Percentiles rank a stretch among this genome's conserved stretches.
These are phyloP conservation scores for Sporophila hypoxantha DNA, from an alignment of 2,113 vertebrate species.

Conservation along the genomic window DNA sequence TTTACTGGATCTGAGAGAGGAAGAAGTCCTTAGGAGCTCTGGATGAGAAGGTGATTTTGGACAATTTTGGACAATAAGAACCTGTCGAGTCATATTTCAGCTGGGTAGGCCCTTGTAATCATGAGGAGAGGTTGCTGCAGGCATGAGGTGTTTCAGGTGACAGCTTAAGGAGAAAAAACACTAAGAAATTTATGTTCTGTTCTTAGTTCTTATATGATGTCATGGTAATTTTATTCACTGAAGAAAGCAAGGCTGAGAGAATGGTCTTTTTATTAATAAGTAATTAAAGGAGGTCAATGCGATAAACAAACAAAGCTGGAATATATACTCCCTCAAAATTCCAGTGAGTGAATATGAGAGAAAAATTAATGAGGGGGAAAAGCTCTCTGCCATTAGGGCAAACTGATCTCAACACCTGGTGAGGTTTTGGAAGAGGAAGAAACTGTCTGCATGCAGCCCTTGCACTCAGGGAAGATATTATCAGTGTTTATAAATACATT, in stretches of 20 bases:
- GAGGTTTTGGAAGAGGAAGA: background rate
- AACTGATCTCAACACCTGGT: background rate
- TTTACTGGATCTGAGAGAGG: background rate
- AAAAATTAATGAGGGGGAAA: background rate
- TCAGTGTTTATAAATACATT: background rate
- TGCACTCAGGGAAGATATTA: background rate
- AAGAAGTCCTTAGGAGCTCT: background rate
- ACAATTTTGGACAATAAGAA: background rate
- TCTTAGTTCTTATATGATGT: background rate
- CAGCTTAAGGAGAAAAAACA: background rate
- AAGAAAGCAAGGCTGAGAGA: background rate
- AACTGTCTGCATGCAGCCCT: background rate
- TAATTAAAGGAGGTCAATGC: background rate
- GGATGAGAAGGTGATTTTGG: background rate
- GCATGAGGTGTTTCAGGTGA: background rate
- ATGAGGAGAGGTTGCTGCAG: background rate
- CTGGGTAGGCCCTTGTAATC: fast-evolving
- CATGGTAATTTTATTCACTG: background rate
- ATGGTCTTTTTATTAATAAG: background rate
- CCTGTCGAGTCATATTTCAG: background rate
- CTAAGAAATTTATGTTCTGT: background rate
- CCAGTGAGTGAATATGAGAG: background rate
- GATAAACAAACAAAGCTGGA: background rate
- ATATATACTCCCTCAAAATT: background rate
- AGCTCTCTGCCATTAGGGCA: background rate